Evolutionary conservation across 2,888 invertebrate genomes (phyloP).

Genomic region (Drosophila bunnanda): DNA sequence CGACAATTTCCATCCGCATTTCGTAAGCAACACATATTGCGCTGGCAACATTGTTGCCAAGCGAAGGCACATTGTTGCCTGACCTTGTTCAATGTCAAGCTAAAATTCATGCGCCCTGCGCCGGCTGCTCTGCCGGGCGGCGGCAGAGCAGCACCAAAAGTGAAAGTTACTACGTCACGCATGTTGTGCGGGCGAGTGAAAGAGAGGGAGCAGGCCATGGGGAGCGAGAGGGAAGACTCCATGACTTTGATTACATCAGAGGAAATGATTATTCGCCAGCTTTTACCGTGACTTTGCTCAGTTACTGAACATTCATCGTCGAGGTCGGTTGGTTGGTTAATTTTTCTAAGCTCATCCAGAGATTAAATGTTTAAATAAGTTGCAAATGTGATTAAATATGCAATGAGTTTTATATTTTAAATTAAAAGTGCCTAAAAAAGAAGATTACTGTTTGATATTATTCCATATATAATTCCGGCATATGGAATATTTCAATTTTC

Average conservation of each 20-base stretch:
- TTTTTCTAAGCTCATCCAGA: background rate
- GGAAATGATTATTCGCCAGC: slow-evolving; percentile 20
- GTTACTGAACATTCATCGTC: slow-evolving; percentile 57
- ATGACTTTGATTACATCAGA: slow-evolving; percentile 68
- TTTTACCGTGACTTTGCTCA: slow-evolving; percentile 50
- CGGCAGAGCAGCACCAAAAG: slow-evolving; percentile 51
- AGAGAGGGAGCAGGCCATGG: background rate
- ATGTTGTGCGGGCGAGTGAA: slow-evolving; percentile 13
- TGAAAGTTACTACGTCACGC: slow-evolving; percentile 74
- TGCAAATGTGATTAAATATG: background rate
- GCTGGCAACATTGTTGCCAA: slow-evolving; percentile 57
- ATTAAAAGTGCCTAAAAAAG: background rate
- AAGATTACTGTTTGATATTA: background rate
- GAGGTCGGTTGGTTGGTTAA: slow-evolving; percentile 68
- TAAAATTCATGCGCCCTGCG: slow-evolving; percentile 57
- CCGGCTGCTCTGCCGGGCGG: slow-evolving; percentile 15
- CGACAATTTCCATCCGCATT: slow-evolving; percentile 45
- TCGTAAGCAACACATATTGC: slow-evolving; percentile 61
- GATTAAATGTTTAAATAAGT: too few relatives aligned
- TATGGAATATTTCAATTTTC: background rate
- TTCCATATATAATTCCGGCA: background rate
- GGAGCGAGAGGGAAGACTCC: slow-evolving; percentile 17
- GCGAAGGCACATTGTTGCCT: slow-evolving; percentile 53
- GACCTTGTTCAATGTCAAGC: slow-evolving; percentile 78
- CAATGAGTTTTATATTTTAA: background rate